Evolutionary conservation across 2,113 vertebrate genomes (phyloP).

Genomic region (Cebidichthys violaceus): DNA sequence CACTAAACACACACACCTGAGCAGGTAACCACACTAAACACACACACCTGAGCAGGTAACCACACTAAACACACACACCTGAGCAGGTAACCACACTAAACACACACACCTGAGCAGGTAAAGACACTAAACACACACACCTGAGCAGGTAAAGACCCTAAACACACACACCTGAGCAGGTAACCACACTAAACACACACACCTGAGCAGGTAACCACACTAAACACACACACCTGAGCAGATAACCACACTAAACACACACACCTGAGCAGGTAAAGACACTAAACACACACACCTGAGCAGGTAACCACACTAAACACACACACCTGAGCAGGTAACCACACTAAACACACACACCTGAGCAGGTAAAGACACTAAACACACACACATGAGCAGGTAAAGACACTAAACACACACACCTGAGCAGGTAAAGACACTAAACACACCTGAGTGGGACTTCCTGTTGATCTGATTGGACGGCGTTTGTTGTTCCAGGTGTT

Average conservation of each 20-base stretch:
- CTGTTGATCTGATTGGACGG: neutral
- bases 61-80: neutral
- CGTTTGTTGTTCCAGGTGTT: conserved; percentile 88
- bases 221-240: too few relatives aligned
- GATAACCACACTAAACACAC: too few relatives aligned
- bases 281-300: too few relatives aligned
- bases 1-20: neutral
- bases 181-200: too few relatives aligned
- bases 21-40: neutral
- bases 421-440: neutral
- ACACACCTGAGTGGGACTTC: neutral
- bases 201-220: too few relatives aligned
- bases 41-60: neutral
- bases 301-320: too few relatives aligned
- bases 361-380: conserved; percentile 85
- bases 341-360: conserved; percentile 46
- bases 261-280: too few relatives aligned
- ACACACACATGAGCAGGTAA: neutral
- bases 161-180: too few relatives aligned
- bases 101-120: neutral
- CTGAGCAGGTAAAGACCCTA: too few relatives aligned
- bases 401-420: too few relatives aligned
- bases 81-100: neutral
- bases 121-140: neutral
- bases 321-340: too few relatives aligned